phyloP scores from a whole-genome alignment of 2,113 vertebrate species.

The Jaculus jaculus region DNA sequence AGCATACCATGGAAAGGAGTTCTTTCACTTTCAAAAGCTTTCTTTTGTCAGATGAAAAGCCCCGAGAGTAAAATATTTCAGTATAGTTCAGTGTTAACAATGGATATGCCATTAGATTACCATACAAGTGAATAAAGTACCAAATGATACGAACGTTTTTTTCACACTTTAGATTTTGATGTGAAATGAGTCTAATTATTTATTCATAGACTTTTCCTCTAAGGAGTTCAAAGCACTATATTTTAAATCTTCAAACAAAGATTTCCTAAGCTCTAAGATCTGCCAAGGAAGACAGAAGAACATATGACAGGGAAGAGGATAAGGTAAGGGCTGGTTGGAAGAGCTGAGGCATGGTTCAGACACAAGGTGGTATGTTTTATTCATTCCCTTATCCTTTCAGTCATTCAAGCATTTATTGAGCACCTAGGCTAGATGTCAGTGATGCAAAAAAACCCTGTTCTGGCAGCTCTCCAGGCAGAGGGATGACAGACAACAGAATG shows the following conservation, averaged over 20 bases:
- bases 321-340: constrained; percentile 40
- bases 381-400: constrained; percentile 43
- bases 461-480: not conserved
- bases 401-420: constrained; percentile 30
- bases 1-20: constrained; percentile 56
- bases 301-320: constrained; percentile 19
- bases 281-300: constrained; percentile 59
- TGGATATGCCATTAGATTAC: constrained; percentile 78
- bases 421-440: constrained; percentile 16
- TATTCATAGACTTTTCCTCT: constrained; percentile 79
- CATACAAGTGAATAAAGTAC: constrained; percentile 76
- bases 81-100: constrained; percentile 75
- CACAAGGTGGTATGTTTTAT: constrained; percentile 28
- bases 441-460: not conserved
- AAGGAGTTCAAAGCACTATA: constrained; percentile 70
- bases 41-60: constrained; percentile 74
- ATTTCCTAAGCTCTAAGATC: constrained; percentile 70
- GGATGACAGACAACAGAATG: not conserved
- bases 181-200: constrained; percentile 82
- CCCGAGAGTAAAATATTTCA: constrained; percentile 78
- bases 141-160: constrained; percentile 74
- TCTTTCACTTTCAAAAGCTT: constrained; percentile 64
- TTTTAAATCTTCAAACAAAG: constrained; percentile 72
- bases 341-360: not conserved
- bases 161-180: constrained; percentile 77